Evolutionary conservation across 1,140 invertebrate genomes (phyloP).

Genomic region (Elymnias hypermnestra): DNA sequence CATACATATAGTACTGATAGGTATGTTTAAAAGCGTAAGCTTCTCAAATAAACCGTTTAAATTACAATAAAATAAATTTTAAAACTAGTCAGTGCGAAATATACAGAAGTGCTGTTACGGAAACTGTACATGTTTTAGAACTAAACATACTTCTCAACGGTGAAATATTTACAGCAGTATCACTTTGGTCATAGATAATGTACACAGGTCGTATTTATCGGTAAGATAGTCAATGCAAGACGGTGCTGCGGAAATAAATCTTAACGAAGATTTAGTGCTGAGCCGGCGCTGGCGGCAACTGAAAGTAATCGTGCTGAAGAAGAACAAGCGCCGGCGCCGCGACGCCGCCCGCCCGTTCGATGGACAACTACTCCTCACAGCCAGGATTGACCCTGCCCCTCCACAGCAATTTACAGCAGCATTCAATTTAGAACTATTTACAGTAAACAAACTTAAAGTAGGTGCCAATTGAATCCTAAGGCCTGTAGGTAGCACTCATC

Average conservation of each 20-base stretch:
- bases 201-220: constrained; percentile 72
- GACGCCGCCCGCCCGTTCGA: constrained; percentile 49
- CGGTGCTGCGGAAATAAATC: constrained; percentile 76
- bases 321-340: constrained; percentile 67
- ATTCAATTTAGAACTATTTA: constrained; percentile 74
- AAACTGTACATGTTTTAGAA: constrained; percentile 79
- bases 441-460: constrained; percentile 65
- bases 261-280: constrained; percentile 71
- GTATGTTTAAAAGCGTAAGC: constrained; percentile 76
- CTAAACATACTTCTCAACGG: constrained; percentile 74
- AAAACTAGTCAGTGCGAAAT: constrained; percentile 76
- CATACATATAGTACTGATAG: constrained; percentile 73
- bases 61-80: constrained; percentile 72
- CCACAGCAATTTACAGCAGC: constrained; percentile 72
- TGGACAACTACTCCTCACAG: constrained; percentile 75
- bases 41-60: constrained; percentile 68
- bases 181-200: constrained; percentile 63
- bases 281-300: constrained; percentile 75
- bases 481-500: constrained; percentile 75
- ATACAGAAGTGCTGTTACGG: constrained; percentile 76
- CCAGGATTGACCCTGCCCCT: constrained; percentile 68
- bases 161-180: constrained; percentile 77
- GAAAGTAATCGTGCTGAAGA: constrained; percentile 77
- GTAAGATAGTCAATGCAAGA: constrained; percentile 75
- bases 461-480: constrained; percentile 76